A percentile compares a stretch with the other conserved stretches of the same genome.
Evolutionary conservation across 2,113 vertebrate genomes (phyloP).

Genomic region (Dunckerocampus dactyliophorus): DNA sequence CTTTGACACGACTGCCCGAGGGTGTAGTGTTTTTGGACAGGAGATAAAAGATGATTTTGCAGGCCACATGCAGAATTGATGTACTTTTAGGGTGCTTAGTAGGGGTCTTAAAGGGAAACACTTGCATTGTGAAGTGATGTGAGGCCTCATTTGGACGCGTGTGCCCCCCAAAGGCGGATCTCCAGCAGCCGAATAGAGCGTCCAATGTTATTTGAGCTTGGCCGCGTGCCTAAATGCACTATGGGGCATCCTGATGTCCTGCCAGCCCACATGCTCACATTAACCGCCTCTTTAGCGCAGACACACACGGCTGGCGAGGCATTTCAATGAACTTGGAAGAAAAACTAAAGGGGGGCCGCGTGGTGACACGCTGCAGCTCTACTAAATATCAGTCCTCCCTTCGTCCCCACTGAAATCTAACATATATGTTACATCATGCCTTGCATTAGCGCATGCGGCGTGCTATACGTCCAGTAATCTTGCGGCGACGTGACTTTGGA

Average conservation of each 20-base stretch:
- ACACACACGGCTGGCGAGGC: slow-evolving; percentile 5
- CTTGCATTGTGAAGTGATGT: no score
- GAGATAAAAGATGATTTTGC: no score
- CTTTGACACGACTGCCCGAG: no score
- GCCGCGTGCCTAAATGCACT: slow-evolving; percentile 47
- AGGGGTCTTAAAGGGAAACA: no score
- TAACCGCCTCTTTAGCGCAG: slow-evolving; percentile 45
- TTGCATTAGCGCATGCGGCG: slow-evolving; percentile 26
- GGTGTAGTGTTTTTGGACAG: no score
- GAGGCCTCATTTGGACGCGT: no score
- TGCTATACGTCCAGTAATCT: slow-evolving; percentile 31
- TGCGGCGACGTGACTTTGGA: slow-evolving; percentile 22
- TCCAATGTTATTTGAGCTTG: slow-evolving; percentile 35
- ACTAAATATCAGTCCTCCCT: no score
- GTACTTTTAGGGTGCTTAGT: no score
- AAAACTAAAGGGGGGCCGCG: background rate
- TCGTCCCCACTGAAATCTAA: no score
- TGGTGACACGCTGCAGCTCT: no score
- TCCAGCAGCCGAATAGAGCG: slow-evolving; percentile 3
- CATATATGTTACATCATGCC: slow-evolving; percentile 10
- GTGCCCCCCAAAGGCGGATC: no score
- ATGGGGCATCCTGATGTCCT: slow-evolving; percentile 44
- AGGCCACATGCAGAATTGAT: no score
- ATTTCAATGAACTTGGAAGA: slow-evolving; percentile 12
- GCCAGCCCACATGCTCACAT: slow-evolving; percentile 54